phyloP scores from a whole-genome alignment of 2,113 vertebrate genomes.

The Paraplagusia blochii region DNA sequence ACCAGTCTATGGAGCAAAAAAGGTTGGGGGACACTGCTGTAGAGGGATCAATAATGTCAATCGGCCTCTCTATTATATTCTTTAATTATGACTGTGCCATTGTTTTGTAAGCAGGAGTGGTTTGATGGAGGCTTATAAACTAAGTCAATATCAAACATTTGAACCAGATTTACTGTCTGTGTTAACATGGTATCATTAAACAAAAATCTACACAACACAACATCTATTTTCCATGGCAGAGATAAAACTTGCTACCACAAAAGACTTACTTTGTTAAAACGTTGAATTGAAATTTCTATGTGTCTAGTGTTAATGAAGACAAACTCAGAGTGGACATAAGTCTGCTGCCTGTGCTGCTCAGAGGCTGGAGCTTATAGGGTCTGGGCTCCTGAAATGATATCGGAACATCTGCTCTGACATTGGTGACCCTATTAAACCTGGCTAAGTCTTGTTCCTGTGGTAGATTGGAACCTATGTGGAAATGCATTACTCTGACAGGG shows the following conservation, averaged over 20 bases:
- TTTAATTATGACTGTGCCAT: too few species aligned
- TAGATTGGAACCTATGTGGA: background rate
- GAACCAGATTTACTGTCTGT: conserved; percentile 4
- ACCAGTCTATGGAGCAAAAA: too few species aligned
- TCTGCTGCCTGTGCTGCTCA: background rate
- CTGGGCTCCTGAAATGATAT: background rate
- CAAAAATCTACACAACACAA: background rate
- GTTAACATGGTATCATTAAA: conserved; percentile 24
- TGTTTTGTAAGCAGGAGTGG: too few species aligned
- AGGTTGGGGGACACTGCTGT: too few species aligned
- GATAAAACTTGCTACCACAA: background rate
- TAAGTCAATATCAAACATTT: background rate
- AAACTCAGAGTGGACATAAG: background rate
- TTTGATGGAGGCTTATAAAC: background rate
- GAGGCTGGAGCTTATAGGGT: background rate
- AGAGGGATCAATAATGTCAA: too few species aligned
- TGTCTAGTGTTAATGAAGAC: conserved; percentile 11
- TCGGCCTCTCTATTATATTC: too few species aligned
- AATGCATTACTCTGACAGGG: background rate
- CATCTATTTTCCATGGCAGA: conserved; percentile 21
- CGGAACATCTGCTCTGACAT: background rate
- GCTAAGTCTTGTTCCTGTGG: background rate
- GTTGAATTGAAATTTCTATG: background rate
- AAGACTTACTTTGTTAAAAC: conserved; percentile 1
- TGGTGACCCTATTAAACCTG: background rate